These are phyloP conservation scores for Menura novaehollandiae DNA, from an alignment of 2,113 vertebrate genomes.

Conservation along the genomic window DNA sequence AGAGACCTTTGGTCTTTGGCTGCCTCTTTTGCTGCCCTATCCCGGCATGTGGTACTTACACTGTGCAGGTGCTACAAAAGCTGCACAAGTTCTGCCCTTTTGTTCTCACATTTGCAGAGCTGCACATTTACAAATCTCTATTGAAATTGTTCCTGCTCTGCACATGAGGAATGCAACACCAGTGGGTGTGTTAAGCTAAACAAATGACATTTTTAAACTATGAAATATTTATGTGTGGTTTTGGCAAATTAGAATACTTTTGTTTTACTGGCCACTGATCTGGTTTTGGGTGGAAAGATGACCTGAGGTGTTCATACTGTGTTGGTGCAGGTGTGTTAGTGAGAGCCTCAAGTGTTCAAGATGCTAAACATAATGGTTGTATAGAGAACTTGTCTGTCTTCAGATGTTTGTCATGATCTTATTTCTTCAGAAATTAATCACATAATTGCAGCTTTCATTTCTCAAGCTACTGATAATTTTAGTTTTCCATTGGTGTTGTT, in stretches of 20 bases:
- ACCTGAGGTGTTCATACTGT: not conserved
- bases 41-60: fast-evolving
- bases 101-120: not conserved
- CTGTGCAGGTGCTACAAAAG: not conserved
- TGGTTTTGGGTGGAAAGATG: not conserved
- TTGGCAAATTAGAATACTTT: not conserved
- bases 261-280: not conserved
- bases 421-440: not conserved
- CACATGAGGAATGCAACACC: not conserved
- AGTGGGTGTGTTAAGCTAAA: not conserved
- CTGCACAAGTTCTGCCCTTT: not conserved
- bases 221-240: not conserved
- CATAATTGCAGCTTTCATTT: not conserved
- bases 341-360: not conserved
- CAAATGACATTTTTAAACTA: not conserved
- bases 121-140: fast-evolving
- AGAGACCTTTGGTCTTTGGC: not conserved
- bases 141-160: not conserved
- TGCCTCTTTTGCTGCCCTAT: not conserved
- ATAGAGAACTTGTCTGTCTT: not conserved
- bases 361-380: not conserved
- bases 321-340: not conserved
- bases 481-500: not conserved
- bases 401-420: not conserved
- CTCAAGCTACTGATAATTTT: not conserved